These are phyloP conservation scores for Pachyrhynchus sulphureomaculatus DNA, from an alignment of 1,140 invertebrate genomes.

Conservation along the genomic window DNA sequence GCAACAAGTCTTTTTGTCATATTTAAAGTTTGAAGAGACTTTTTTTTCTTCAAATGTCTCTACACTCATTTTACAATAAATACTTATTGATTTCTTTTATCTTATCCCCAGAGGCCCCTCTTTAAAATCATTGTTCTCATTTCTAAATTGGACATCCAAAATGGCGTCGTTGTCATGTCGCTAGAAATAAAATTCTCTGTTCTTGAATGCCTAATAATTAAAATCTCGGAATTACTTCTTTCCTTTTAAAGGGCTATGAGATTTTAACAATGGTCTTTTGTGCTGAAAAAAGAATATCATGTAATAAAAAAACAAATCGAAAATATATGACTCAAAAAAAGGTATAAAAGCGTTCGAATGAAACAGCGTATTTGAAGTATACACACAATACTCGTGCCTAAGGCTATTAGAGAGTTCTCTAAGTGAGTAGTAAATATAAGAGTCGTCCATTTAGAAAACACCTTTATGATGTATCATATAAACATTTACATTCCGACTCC, in stretches of 20 bases:
- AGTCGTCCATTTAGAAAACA: too few relatives aligned
- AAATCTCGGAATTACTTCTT: conserved; percentile 15
- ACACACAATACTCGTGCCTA: conserved; percentile 3
- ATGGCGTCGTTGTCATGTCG: conserved; percentile 19
- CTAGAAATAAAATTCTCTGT: conserved; percentile 13
- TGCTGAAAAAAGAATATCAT: conserved; percentile 21
- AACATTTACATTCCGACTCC: too few relatives aligned
- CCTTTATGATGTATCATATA: too few relatives aligned
- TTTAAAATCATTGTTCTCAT: not conserved
- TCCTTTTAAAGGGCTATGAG: conserved; percentile 10
- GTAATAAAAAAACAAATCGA: conserved; percentile 24
- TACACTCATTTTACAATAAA: too few relatives aligned
- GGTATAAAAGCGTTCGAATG: conserved; percentile 23
- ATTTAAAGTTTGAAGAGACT: too few relatives aligned
- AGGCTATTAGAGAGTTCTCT: conserved; percentile 6
- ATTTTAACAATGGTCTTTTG: conserved; percentile 20
- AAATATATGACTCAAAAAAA: conserved; percentile 22
- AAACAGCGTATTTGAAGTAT: conserved; percentile 13
- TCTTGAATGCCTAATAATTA: conserved; percentile 23
- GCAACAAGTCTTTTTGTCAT: too few relatives aligned
- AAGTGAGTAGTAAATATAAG: not conserved
- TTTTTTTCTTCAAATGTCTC: too few relatives aligned
- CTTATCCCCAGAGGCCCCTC: too few relatives aligned
- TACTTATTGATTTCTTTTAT: too few relatives aligned
- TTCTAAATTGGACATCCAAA: conserved; percentile 13